These are phyloP conservation scores for Agriotes lineatus DNA, from an alignment of 2,888 invertebrate genomes.

Conservation along the genomic window DNA sequence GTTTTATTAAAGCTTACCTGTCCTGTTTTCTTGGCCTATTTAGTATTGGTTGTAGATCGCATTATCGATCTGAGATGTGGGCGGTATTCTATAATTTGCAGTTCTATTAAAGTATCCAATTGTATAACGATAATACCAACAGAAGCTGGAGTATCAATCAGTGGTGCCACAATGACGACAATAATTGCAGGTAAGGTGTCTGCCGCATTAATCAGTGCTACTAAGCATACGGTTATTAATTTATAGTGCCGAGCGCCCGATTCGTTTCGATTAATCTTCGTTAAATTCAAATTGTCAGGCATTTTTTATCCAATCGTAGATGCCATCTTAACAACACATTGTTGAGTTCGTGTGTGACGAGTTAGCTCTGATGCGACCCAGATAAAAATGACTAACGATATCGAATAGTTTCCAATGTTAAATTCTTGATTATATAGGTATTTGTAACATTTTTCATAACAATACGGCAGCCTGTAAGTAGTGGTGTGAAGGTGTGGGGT, in stretches of 20 bases:
- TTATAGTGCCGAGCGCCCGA: slow-evolving; percentile 55
- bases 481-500: too few species aligned
- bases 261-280: slow-evolving; percentile 63
- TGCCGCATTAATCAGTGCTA: slow-evolving; percentile 56
- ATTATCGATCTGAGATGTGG: slow-evolving; percentile 12
- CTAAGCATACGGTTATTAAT: slow-evolving; percentile 56
- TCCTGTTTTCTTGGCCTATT: too few species aligned
- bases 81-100: slow-evolving; percentile 24
- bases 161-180: slow-evolving; percentile 56
- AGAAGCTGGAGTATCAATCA: slow-evolving; percentile 54
- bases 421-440: background rate
- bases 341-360: slow-evolving; percentile 58
- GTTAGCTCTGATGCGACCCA: slow-evolving; percentile 53
- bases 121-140: slow-evolving; percentile 30
- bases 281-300: slow-evolving; percentile 63
- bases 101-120: slow-evolving; percentile 25
- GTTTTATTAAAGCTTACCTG: too few species aligned
- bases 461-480: too few species aligned
- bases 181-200: slow-evolving; percentile 56
- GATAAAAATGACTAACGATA: slow-evolving; percentile 62
- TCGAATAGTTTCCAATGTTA: slow-evolving; percentile 12
- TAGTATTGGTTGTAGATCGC: slow-evolving; percentile 21
- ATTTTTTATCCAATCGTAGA: slow-evolving; percentile 52
- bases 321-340: slow-evolving; percentile 61
- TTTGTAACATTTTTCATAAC: too few species aligned